Conservation (phyloP, 2,113 vertebrate genomes). For the Dromas ardeola region DNA sequence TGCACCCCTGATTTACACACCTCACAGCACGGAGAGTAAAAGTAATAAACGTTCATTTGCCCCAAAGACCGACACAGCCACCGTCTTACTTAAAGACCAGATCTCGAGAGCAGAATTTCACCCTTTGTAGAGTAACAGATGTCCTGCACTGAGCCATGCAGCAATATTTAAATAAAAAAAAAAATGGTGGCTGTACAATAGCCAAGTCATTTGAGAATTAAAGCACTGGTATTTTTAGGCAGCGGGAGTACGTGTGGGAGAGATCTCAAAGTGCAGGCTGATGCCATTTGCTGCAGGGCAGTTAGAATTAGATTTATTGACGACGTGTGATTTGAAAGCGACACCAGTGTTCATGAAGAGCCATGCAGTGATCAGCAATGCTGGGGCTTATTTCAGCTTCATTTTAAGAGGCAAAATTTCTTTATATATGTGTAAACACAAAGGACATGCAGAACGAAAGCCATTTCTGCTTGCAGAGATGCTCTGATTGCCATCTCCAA, state of each 20-base stretch:
- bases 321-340: not conserved
- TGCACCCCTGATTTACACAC: too few relatives aligned
- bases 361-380: not conserved
- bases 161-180: not conserved
- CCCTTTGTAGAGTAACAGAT: not conserved
- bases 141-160: not conserved
- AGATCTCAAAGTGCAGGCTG: constrained; percentile 27
- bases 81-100: not conserved
- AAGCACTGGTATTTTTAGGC: constrained; percentile 41
- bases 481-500: constrained; percentile 7
- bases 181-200: not conserved
- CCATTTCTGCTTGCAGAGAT: not conserved
- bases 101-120: not conserved
- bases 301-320: constrained; percentile 13
- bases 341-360: not conserved
- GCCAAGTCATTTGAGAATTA: constrained; percentile 25
- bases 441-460: not conserved
- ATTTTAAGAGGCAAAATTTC: not conserved
- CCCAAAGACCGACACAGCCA: fast-evolving
- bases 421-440: not conserved
- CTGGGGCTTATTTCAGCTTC: not conserved
- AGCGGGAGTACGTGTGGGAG: constrained; percentile 19
- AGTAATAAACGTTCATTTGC: not conserved
- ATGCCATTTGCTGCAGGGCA: constrained; percentile 54
- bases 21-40: fast-evolving